Evolutionary conservation across 2,888 invertebrate genomes (phyloP).

Genomic region (Cloeon dipterum): DNA sequence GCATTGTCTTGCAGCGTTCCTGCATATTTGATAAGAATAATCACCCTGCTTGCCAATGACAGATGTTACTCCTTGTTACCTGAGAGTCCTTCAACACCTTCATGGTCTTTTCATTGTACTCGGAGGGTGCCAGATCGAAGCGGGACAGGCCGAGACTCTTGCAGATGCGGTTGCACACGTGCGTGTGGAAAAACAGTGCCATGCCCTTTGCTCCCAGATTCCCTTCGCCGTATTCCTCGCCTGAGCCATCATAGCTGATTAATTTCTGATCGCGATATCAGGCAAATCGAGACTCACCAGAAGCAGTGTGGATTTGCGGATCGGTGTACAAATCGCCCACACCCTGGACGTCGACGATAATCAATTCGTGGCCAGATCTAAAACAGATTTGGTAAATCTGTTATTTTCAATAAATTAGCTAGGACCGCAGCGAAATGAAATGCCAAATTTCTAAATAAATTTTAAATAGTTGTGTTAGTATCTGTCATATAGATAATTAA

Average conservation of each 20-base stretch:
- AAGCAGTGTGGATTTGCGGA: slow-evolving; percentile 28
- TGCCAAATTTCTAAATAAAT: not conserved
- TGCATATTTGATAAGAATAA: slow-evolving; percentile 3
- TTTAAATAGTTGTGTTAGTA: not conserved
- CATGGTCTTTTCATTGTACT: slow-evolving; percentile 9
- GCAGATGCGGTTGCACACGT: slow-evolving; percentile 28
- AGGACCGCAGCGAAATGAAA: not conserved
- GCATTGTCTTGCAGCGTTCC: slow-evolving; percentile 13
- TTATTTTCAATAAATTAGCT: no score
- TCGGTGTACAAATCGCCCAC: slow-evolving; percentile 32
- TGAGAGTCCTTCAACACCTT: slow-evolving; percentile 2
- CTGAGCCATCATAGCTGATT: no score
- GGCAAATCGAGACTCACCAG: slow-evolving; percentile 13
- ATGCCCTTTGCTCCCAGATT: slow-evolving; percentile 29
- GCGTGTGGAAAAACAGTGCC: slow-evolving; percentile 31
- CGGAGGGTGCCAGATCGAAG: slow-evolving; percentile 24
- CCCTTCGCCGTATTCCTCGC: slow-evolving; percentile 25
- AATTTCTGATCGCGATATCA: no score
- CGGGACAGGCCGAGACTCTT: slow-evolving; percentile 20
- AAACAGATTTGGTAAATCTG: no score
- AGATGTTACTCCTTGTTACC: no score
- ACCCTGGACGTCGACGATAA: slow-evolving; percentile 31
- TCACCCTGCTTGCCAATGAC: no score
- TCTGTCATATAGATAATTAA: not conserved
- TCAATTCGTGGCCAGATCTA: slow-evolving; percentile 26